Percentiles rank a stretch among this genome's conserved stretches.
Evolutionary conservation across 64 coral and sea anemone species (phyloP).

Genomic region (Pocillopora verrucosa): DNA sequence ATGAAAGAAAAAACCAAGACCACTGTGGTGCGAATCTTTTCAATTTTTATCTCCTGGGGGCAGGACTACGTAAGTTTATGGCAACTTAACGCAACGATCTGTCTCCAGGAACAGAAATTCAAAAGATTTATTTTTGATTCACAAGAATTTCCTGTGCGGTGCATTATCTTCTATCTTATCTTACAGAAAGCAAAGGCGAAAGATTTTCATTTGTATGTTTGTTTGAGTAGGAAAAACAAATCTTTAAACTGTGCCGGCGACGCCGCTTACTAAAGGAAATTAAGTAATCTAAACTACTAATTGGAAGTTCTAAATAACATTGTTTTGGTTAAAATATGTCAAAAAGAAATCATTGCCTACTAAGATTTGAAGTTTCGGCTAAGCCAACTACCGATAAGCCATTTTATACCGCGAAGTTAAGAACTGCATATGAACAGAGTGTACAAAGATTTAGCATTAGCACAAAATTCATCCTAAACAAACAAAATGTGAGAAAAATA

Average conservation of each 20-base stretch:
- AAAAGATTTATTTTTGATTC: background rate
- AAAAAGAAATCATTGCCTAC: background rate
- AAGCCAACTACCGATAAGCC: background rate
- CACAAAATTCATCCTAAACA: background rate
- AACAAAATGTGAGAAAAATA: background rate
- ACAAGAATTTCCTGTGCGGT: background rate
- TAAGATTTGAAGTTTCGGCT: background rate
- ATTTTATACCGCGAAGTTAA: background rate
- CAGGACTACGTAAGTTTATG: background rate
- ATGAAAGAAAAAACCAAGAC: constrained; percentile 3
- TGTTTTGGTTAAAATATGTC: constrained; percentile 1
- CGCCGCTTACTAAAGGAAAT: constrained; percentile 5
- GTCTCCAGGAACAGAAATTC: background rate
- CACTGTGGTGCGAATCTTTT: constrained; percentile 5
- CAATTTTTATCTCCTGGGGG: background rate
- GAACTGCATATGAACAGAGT: background rate
- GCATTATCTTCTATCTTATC: background rate
- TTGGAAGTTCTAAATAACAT: constrained; percentile 6
- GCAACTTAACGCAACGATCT: background rate
- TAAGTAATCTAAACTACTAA: background rate
- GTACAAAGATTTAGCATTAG: background rate
- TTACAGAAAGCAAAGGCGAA: background rate
- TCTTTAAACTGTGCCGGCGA: background rate
- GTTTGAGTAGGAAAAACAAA: background rate
- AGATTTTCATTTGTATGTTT: background rate